Conservation (phyloP, 2,113 vertebrate species). For the Pipa parva region DNA sequence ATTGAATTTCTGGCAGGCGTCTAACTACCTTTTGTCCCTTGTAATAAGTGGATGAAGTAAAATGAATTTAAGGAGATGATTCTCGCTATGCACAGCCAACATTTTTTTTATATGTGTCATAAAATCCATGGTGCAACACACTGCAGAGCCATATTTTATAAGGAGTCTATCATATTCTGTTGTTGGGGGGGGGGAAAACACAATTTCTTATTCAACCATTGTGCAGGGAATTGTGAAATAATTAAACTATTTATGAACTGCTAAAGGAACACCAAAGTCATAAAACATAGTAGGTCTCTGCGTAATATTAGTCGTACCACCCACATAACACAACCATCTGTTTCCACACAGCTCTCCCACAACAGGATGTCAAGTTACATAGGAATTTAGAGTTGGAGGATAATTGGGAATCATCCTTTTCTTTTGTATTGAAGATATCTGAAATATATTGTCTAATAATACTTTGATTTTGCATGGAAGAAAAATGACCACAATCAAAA, state of each 20-base stretch:
- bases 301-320: slow-evolving; percentile 10
- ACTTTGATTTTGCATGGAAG: not conserved
- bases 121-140: slow-evolving; percentile 16
- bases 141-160: slow-evolving; percentile 25
- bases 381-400: not conserved
- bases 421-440: not conserved
- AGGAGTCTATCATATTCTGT: not conserved
- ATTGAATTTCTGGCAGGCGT: slow-evolving; percentile 39
- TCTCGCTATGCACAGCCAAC: slow-evolving; percentile 27
- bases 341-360: slow-evolving; percentile 22
- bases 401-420: not conserved
- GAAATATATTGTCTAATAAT: not conserved
- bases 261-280: slow-evolving; percentile 18
- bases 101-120: slow-evolving; percentile 22
- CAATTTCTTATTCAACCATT: not conserved
- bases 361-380: slow-evolving; percentile 8
- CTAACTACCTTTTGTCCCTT: slow-evolving; percentile 36
- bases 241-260: slow-evolving; percentile 19
- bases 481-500: no score
- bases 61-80: slow-evolving; percentile 37
- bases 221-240: not conserved
- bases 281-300: slow-evolving; percentile 11
- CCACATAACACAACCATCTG: slow-evolving; percentile 37
- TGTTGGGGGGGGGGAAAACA: not conserved
- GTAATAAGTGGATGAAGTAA: slow-evolving; percentile 36